These are phyloP conservation scores for Drosophila tani DNA, from an alignment of 1,140 invertebrate genomes.

Conservation along the genomic window DNA sequence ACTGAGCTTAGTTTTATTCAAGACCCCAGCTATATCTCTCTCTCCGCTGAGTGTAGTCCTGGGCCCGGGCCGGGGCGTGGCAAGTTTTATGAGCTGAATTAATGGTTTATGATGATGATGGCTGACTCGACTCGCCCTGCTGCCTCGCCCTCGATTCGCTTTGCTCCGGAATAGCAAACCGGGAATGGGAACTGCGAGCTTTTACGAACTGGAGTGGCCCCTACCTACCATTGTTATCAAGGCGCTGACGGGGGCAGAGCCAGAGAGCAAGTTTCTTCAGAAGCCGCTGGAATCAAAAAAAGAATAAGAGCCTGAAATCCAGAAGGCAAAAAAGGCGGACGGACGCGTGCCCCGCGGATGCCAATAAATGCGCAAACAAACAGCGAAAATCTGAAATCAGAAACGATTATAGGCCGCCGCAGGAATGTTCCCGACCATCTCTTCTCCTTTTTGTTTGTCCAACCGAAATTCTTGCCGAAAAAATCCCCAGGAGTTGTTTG, in stretches of 20 bases:
- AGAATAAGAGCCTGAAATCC: constrained; percentile 6
- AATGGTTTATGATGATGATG: constrained; percentile 73
- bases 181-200: constrained; percentile 6
- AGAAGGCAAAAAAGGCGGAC: constrained; percentile 20
- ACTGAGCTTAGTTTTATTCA: neutral
- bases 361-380: constrained; percentile 42
- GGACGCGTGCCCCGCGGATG: constrained; percentile 68
- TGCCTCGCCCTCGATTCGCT: constrained; percentile 18
- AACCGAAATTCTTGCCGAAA: constrained; percentile 21
- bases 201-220: no score
- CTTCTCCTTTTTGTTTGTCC: constrained; percentile 26
- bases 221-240: constrained; percentile 32
- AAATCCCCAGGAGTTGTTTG: constrained; percentile 4
- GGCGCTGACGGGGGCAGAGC: constrained; percentile 24
- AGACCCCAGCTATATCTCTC: neutral
- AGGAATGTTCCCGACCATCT: constrained; percentile 24
- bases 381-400: neutral
- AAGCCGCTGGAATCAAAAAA: neutral
- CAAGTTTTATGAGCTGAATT: constrained; percentile 73
- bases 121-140: constrained; percentile 46
- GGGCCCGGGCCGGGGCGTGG: constrained; percentile 45
- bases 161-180: constrained; percentile 13
- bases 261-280: constrained; percentile 7
- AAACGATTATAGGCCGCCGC: constrained; percentile 16
- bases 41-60: constrained; percentile 16